Evolutionary conservation across 2,113 vertebrate species (phyloP).

Genomic region (Panurus biarmicus): DNA sequence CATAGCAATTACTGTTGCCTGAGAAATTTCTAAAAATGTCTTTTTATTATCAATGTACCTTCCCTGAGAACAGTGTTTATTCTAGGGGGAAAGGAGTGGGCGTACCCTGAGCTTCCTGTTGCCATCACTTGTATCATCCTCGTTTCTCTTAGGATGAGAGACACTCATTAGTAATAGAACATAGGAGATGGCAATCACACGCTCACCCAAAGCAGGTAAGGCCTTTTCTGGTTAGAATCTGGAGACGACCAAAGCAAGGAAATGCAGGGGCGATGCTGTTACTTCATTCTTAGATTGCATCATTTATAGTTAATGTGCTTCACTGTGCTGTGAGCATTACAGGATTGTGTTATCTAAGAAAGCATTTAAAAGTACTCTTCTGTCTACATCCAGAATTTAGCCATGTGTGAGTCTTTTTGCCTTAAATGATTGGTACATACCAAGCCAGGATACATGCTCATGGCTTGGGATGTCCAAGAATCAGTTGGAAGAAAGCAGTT

Average conservation of each 20-base stretch:
- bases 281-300: not conserved
- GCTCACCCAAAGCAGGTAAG: not conserved
- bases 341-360: not conserved
- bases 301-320: not conserved
- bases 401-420: not conserved
- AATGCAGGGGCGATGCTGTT: not conserved
- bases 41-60: constrained; percentile 13
- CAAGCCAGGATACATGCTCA: not conserved
- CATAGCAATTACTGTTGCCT: not conserved
- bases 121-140: not conserved
- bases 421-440: not conserved
- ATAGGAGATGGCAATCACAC: not conserved
- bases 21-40: constrained; percentile 1
- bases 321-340: not conserved
- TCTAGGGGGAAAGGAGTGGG: constrained; percentile 40
- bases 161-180: not conserved
- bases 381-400: not conserved
- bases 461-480: not conserved
- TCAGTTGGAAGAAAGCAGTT: not conserved
- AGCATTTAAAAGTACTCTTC: not conserved
- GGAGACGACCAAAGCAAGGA: not conserved
- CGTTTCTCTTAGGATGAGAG: constrained; percentile 3
- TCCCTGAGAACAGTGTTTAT: constrained; percentile 32
- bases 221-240: not conserved
- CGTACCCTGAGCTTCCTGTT: constrained; percentile 26